A percentile compares a stretch with the other conserved stretches of the same genome.
These are phyloP conservation scores for Heterotilapia buettikoferi DNA, from an alignment of 2,113 vertebrate species.

Conservation along the genomic window DNA sequence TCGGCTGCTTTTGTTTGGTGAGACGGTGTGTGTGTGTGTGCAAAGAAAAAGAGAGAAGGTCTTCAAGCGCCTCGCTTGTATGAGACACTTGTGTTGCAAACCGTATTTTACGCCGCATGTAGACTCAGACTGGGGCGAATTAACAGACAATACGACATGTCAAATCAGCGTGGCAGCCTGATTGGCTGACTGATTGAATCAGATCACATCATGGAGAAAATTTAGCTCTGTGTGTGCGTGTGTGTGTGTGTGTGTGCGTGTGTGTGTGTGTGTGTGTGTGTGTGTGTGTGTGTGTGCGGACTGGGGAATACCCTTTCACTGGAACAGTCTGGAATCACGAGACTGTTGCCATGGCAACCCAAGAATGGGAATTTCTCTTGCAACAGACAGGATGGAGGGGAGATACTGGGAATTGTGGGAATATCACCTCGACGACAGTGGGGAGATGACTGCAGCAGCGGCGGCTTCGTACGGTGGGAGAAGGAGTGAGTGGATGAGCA, in stretches of 20 bases:
- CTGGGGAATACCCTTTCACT: slow-evolving; percentile 63
- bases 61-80: neutral
- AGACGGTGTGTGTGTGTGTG: neutral
- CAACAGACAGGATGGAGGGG: slow-evolving; percentile 39
- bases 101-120: neutral
- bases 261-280: neutral
- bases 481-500: neutral
- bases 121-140: slow-evolving; percentile 14
- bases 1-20: neutral
- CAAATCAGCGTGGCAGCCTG: neutral
- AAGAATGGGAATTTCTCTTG: slow-evolving; percentile 61
- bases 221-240: neutral
- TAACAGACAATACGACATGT: slow-evolving; percentile 24
- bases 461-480: neutral
- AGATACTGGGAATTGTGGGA: slow-evolving; percentile 42
- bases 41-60: neutral
- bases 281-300: neutral
- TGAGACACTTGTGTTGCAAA: neutral
- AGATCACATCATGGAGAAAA: slow-evolving; percentile 10
- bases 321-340: slow-evolving; percentile 61
- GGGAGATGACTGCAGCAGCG: neutral
- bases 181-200: slow-evolving; percentile 37
- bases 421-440: slow-evolving; percentile 16
- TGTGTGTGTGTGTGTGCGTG: too few relatives aligned
- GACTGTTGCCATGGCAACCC: slow-evolving; percentile 58